Conservation (phyloP, 2,888 invertebrate species). For the Eupithecia inturbata region DNA sequence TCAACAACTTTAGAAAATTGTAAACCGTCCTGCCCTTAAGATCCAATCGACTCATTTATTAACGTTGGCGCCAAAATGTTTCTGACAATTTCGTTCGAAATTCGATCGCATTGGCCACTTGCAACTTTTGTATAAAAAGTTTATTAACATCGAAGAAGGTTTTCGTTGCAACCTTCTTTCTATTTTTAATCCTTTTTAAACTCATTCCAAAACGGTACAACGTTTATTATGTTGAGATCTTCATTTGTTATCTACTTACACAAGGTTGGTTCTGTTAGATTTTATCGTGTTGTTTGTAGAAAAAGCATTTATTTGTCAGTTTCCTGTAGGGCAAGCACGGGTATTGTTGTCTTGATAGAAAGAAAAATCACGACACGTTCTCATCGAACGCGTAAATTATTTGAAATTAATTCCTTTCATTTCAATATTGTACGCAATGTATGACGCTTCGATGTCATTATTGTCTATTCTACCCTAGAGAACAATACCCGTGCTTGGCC, state of each 20-base stretch:
- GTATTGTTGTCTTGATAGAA: too few species aligned
- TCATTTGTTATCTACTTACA: not conserved
- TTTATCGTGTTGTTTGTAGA: not conserved
- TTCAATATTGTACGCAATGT: too few species aligned
- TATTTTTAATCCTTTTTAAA: conserved; percentile 24
- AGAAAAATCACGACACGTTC: too few species aligned
- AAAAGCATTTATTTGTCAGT: not conserved
- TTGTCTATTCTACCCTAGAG: too few species aligned
- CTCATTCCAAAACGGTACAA: conserved; percentile 18
- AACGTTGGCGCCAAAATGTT: conserved; percentile 58
- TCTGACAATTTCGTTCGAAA: conserved; percentile 35
- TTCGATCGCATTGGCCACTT: conserved; percentile 25
- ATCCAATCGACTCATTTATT: conserved; percentile 52
- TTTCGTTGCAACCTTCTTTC: conserved; percentile 25
- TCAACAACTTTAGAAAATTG: not conserved
- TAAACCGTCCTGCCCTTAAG: conserved; percentile 16
- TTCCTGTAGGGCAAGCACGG: too few species aligned
- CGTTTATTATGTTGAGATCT: conserved; percentile 13
- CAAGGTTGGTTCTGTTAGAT: not conserved
- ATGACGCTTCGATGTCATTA: too few species aligned
- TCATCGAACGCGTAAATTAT: too few species aligned
- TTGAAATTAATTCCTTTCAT: too few species aligned
- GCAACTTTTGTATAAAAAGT: conserved; percentile 31
- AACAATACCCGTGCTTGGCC: too few species aligned
- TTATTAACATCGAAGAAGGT: conserved; percentile 29